Evolutionary conservation across 2,888 invertebrate genomes (phyloP).

Genomic region (Sepiola atlantica): DNA sequence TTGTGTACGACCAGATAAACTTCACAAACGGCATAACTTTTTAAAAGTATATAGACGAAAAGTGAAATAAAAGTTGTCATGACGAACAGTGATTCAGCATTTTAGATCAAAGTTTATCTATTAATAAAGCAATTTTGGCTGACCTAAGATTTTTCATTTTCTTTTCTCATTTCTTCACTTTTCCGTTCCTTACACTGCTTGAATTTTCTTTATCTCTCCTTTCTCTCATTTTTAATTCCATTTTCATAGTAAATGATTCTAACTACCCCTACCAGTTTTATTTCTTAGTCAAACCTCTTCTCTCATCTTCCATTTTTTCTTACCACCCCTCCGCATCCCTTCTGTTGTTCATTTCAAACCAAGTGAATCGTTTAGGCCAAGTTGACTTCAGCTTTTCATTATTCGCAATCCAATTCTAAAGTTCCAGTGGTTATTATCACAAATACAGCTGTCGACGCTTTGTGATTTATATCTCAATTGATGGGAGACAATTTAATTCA

Average conservation of each 20-base stretch:
- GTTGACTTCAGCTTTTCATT: background rate
- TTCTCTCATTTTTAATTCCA: background rate
- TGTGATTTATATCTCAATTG: background rate
- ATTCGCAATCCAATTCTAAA: background rate
- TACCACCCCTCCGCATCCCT: background rate
- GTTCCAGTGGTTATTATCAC: slow-evolving; percentile 2
- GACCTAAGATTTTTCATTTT: background rate
- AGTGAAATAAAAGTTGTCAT: background rate
- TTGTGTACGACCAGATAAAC: too few species aligned
- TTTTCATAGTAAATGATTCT: too few species aligned
- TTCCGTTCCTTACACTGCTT: background rate
- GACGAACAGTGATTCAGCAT: background rate
- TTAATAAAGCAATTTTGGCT: background rate
- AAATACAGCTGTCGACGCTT: background rate
- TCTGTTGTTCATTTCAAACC: background rate
- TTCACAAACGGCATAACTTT: too few species aligned
- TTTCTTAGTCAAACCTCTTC: too few species aligned
- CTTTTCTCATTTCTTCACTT: background rate
- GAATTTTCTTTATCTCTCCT: background rate
- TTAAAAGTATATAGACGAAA: background rate
- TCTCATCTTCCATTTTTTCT: background rate
- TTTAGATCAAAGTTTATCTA: background rate
- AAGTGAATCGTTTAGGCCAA: background rate
- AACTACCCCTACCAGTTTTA: too few species aligned
- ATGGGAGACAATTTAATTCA: slow-evolving; percentile 2